These are phyloP conservation scores for Ophion slaviceki DNA, from an alignment of 2,888 invertebrate species.

Conservation along the genomic window DNA sequence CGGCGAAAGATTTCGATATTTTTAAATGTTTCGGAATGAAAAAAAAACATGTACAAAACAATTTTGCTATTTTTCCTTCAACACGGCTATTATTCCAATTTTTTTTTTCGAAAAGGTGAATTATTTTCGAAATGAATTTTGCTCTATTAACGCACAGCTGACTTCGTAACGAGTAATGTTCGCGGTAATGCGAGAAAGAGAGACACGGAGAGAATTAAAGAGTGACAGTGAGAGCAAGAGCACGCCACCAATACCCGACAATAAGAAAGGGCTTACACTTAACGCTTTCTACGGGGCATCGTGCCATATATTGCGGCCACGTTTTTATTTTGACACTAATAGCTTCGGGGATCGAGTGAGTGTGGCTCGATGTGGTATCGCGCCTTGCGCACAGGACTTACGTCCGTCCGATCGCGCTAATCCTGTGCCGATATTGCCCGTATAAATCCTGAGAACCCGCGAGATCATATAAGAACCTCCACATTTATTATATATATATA, in stretches of 20 bases:
- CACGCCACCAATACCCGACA: constrained; percentile 66
- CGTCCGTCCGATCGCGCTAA: constrained; percentile 82
- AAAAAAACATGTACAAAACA: too few relatives aligned
- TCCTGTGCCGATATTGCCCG: constrained; percentile 82
- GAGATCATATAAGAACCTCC: constrained; percentile 65
- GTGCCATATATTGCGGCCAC: constrained; percentile 81
- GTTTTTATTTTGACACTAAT: constrained; percentile 84
- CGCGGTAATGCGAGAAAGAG: constrained; percentile 13
- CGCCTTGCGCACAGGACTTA: constrained; percentile 77
- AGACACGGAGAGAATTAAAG: neutral
- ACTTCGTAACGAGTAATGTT: neutral
- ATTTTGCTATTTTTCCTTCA: too few relatives aligned
- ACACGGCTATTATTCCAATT: neutral
- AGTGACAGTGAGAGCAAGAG: constrained; percentile 30
- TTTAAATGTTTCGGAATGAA: too few relatives aligned
- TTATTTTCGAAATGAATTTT: neutral
- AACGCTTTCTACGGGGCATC: constrained; percentile 51
- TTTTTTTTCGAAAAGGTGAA: neutral
- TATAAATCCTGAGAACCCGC: constrained; percentile 76
- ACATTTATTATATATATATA: constrained; percentile 26
- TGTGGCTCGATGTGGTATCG: constrained; percentile 75
- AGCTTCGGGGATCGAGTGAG: constrained; percentile 74
- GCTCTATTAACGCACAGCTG: constrained; percentile 2
- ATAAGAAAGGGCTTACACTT: constrained; percentile 80
- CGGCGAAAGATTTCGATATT: too few relatives aligned